These are phyloP conservation scores for Plagiodera versicolora DNA, from an alignment of 2,888 invertebrate species.

Conservation along the genomic window DNA sequence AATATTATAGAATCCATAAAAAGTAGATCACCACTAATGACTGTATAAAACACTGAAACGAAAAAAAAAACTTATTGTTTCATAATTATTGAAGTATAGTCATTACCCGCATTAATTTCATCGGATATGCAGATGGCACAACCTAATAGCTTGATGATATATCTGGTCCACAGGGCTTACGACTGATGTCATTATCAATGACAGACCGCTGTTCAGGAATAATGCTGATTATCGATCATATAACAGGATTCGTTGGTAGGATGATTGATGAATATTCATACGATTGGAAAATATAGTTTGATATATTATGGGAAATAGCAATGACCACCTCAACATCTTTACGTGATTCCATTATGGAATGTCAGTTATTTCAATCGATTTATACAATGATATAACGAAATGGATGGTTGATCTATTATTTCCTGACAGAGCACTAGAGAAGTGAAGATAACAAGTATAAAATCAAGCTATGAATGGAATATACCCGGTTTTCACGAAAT, in stretches of 20 bases:
- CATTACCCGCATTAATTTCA: too few relatives aligned
- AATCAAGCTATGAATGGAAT: too few relatives aligned
- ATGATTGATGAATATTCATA: neutral
- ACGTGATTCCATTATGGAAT: neutral
- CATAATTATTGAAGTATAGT: too few relatives aligned
- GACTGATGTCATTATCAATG: constrained; percentile 21
- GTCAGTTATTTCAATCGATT: neutral
- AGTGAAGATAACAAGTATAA: too few relatives aligned
- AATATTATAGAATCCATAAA: too few relatives aligned
- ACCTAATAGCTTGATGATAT: neutral
- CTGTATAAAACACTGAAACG: too few relatives aligned
- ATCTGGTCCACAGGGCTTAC: constrained; percentile 1
- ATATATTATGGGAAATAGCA: neutral
- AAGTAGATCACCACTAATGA: too few relatives aligned
- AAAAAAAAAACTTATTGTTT: too few relatives aligned
- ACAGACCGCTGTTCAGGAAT: constrained; percentile 14
- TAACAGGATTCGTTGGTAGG: neutral
- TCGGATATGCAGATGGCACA: neutral
- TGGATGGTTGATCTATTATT: too few relatives aligned
- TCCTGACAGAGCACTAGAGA: too few relatives aligned
- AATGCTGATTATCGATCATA: constrained; percentile 3
- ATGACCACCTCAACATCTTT: neutral
- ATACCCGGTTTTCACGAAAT: too few relatives aligned
- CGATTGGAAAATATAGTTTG: neutral
- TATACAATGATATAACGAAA: neutral